These are phyloP conservation scores for Hemaris fuciformis DNA, from an alignment of 2,888 invertebrate species.

Conservation along the genomic window DNA sequence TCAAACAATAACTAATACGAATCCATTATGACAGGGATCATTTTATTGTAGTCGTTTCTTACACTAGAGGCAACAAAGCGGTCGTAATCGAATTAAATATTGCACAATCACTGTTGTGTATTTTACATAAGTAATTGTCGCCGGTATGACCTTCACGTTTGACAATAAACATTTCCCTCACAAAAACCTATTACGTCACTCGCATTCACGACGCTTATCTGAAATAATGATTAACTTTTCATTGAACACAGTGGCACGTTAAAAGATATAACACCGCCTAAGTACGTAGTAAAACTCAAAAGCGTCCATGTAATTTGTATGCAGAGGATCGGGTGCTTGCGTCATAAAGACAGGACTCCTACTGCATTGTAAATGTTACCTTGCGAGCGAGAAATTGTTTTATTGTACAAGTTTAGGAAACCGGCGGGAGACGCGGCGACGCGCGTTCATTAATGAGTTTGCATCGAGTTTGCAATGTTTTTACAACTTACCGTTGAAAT, in stretches of 20 bases:
- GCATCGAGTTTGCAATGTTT: conserved; percentile 24
- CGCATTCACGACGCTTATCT: conserved; percentile 19
- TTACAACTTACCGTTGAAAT: conserved; percentile 15
- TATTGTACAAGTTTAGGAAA: conserved; percentile 45
- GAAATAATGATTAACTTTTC: conserved; percentile 22
- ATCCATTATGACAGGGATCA: not conserved
- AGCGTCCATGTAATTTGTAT: conserved; percentile 68
- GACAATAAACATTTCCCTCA: conserved; percentile 7
- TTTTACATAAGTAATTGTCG: conserved; percentile 7
- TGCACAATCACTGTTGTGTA: not conserved
- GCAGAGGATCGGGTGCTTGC: conserved; percentile 50
- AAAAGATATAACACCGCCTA: conserved; percentile 13
- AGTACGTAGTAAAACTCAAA: conserved; percentile 34
- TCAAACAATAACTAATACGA: not conserved
- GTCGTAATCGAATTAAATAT: not conserved
- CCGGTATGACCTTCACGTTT: not conserved
- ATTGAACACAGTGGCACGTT: conserved; percentile 29
- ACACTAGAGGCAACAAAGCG: not conserved
- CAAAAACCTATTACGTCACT: conserved; percentile 6
- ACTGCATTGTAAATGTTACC: conserved; percentile 62
- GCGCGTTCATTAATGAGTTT: conserved; percentile 26
- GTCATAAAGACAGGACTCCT: conserved; percentile 60
- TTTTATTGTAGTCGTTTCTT: not conserved
- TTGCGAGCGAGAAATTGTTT: conserved; percentile 47
- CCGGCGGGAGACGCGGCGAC: conserved; percentile 19